Evolutionary conservation across 30 jellyfish, hydroid and myxozoan genomes (phyloP), one percentile per base, ranked within the genome.

Genomic region (Catostylus mosaicus): DNA sequence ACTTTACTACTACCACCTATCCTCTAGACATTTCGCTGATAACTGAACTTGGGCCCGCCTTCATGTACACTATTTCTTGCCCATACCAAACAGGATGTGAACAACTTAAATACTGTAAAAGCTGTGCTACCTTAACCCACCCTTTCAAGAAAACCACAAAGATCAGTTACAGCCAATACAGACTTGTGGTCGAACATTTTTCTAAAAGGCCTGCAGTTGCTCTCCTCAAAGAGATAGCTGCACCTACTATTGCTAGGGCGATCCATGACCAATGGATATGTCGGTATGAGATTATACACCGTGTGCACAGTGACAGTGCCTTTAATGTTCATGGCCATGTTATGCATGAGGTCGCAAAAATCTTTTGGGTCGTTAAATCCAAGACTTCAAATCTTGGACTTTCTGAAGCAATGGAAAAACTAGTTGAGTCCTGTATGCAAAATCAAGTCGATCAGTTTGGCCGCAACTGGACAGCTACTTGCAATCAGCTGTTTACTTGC

Each of bases 321-420:
- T 56, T 77, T 0, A 52, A 75, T 75, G 87, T 60, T 24, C 59
- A 60, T 26, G 87, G 75, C n/a, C 18, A 22, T 75, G 72, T 75
- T 30, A 75, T 75, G 77, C 75, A 75, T 20, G 66, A 51, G n/a
- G 75, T 75, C 10, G 36, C 48, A 27, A 31, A 60, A 23, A 30
- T 75, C 62, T 54, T 75, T 10, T 66, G 77, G 50, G 52, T 75
- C 74, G 77, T 77, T 29, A 75, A 40, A 33, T 72, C 84, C 24
- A 50, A 37, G 40, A 35, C 59, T 22, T 40, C 84, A 34, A 73
- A n/a, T 40, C 66, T 75, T 54, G 87, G 87, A 32, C 40, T 75
- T 32, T 75, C 64, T 30, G 76, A 75, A 31, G 87, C 87, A 3
- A 50, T 75, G 87, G 87, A 50, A 4, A 75, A 75, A 59, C 87